Evolutionary conservation across 92 coral and sea anemone species (phyloP).

Genomic region (Scolanthus callimorphus): DNA sequence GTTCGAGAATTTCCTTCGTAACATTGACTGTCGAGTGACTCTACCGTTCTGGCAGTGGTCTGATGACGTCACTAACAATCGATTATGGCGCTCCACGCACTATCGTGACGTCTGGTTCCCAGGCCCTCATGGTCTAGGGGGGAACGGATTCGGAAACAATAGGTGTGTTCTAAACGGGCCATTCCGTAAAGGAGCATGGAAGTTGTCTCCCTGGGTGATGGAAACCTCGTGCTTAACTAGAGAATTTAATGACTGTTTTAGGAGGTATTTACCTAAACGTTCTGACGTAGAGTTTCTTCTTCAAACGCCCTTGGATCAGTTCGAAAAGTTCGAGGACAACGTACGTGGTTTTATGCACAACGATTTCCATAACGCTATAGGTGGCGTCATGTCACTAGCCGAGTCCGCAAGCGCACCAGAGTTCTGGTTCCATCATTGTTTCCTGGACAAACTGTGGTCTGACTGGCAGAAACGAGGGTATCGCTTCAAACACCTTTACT

Average conservation of each 20-base stretch:
- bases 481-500: conserved; percentile 42
- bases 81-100: conserved; percentile 47
- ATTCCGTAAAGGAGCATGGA: conserved; percentile 53
- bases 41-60: conserved; percentile 95
- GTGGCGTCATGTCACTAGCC: conserved; percentile 71
- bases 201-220: conserved; percentile 37
- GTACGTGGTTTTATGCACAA: conserved; percentile 59
- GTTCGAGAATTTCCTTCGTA: conserved; percentile 88
- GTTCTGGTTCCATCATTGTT: conserved; percentile 90
- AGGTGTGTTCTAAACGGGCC: conserved; percentile 73
- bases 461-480: conserved; percentile 88
- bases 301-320: conserved; percentile 28
- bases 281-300: conserved; percentile 27
- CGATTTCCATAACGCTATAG: conserved; percentile 75
- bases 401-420: conserved; percentile 83
- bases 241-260: conserved; percentile 30
- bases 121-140: conserved; percentile 81
- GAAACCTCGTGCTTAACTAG: conserved; percentile 33
- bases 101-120: conserved; percentile 72
- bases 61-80: conserved; percentile 47
- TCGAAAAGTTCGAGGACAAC: conserved; percentile 44
- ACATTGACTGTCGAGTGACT: conserved; percentile 82
- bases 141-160: conserved; percentile 48
- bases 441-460: conserved; percentile 91
- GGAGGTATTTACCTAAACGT: conserved; percentile 6